Evolutionary conservation across 1,140 invertebrate genomes (phyloP).

Genomic region (Lucilia sericata): DNA sequence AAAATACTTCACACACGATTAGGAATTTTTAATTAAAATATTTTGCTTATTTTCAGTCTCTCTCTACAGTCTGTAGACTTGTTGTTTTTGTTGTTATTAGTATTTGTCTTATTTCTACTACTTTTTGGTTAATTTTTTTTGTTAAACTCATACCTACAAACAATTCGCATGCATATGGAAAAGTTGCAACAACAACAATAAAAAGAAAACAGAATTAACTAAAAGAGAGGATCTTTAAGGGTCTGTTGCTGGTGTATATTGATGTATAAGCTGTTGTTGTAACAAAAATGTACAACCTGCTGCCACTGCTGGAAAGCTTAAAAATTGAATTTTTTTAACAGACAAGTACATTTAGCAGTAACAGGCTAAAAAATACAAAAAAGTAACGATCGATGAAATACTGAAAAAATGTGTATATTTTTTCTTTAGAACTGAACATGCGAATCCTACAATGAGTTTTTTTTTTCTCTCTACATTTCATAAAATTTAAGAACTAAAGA

Average conservation of each 20-base stretch:
- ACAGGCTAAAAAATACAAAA: not conserved
- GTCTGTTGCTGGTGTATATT: not conserved
- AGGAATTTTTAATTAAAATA: constrained; percentile 68
- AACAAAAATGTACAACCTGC: not conserved
- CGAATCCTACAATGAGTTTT: constrained; percentile 6
- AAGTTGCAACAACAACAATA: not conserved
- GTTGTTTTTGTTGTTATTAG: not conserved
- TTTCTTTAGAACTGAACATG: not conserved
- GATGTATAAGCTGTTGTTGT: not conserved
- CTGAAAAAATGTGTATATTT: not conserved
- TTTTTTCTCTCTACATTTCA: not conserved
- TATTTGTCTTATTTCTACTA: constrained; percentile 22
- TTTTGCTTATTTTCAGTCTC: constrained; percentile 50
- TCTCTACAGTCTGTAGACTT: not conserved
- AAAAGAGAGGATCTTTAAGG: not conserved
- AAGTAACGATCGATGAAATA: not conserved
- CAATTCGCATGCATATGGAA: not conserved
- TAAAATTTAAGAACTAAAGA: constrained; percentile 16
- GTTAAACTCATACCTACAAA: not conserved
- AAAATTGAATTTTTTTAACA: constrained; percentile 17
- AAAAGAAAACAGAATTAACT: too few relatives aligned
- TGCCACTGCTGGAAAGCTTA: not conserved
- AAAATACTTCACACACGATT: constrained; percentile 66
- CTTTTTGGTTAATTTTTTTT: constrained; percentile 30
- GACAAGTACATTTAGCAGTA: constrained; percentile 24